A percentile compares a stretch with the other conserved stretches of the same genome.
Conservation (phyloP, 2,113 vertebrate genomes). For the Pseudorectes ferrugineus region DNA sequence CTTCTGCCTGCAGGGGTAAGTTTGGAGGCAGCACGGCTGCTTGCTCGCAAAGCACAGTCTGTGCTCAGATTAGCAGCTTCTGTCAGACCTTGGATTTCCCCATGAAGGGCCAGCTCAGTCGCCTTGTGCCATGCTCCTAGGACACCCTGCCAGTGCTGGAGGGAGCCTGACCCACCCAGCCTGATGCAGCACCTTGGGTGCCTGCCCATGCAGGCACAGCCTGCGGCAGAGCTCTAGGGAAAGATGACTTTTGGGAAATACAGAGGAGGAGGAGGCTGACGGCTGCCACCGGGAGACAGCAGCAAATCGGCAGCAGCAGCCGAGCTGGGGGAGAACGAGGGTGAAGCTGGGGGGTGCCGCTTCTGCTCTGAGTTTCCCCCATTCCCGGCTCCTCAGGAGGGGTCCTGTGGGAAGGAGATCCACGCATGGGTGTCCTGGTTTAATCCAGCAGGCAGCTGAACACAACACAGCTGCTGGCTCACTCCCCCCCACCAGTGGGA, state of each 20-base stretch:
- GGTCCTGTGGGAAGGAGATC: neutral
- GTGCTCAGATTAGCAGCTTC: neutral
- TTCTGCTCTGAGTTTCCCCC: neutral
- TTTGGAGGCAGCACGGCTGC: neutral
- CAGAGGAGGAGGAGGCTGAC: neutral
- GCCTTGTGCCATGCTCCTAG: neutral
- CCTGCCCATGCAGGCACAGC: neutral
- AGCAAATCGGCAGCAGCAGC: neutral
- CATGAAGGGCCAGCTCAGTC: neutral
- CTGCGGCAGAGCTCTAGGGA: neutral
- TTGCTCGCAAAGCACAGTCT: neutral
- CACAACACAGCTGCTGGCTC: neutral
- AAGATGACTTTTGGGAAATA: neutral
- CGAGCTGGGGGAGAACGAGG: neutral
- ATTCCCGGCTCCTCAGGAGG: neutral
- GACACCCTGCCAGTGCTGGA: neutral
- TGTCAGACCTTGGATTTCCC: neutral
- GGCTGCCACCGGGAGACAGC: neutral
- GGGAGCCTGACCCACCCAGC: neutral
- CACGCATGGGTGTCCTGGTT: rapidly evolving
- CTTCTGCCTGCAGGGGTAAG: neutral
- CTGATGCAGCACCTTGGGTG: neutral
- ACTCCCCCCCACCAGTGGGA: neutral
- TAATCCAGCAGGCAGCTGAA: neutral
- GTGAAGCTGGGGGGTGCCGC: rapidly evolving